phyloP scores from a whole-genome alignment of 2,888 invertebrate genomes.

The Xylocampa areola region DNA sequence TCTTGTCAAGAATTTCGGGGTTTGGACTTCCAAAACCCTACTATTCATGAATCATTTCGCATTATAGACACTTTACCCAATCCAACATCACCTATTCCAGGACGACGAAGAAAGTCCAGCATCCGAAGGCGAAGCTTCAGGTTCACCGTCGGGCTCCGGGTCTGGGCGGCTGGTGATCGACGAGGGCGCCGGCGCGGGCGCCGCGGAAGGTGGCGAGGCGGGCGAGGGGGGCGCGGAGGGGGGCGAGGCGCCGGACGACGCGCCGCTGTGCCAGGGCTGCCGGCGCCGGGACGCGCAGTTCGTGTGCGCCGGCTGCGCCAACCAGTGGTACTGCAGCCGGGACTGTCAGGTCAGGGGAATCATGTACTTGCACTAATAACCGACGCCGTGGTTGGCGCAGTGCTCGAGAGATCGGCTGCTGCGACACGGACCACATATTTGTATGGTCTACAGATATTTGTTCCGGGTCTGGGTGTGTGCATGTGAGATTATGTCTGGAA shows the following conservation, averaged over 20 bases:
- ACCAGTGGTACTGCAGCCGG: conserved; percentile 98
- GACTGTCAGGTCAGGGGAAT: conserved; percentile 97
- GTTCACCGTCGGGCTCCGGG: conserved; percentile 70
- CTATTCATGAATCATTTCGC: too few relatives aligned
- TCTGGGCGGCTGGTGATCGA: conserved; percentile 77
- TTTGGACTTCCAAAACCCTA: too few relatives aligned
- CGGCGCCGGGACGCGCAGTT: conserved; percentile 95
- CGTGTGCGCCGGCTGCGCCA: conserved; percentile 96
- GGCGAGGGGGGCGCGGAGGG: conserved; percentile 71
- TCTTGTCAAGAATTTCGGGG: too few relatives aligned
- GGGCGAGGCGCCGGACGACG: conserved; percentile 81
- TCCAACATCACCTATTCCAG: conserved; percentile 61
- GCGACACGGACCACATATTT: too few relatives aligned
- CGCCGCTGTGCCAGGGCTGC: conserved; percentile 96
- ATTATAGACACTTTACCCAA: background rate
- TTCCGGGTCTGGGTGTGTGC: too few relatives aligned
- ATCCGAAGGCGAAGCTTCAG: conserved; percentile 83
- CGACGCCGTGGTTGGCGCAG: too few relatives aligned
- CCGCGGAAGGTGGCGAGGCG: conserved; percentile 68
- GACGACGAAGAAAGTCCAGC: conserved; percentile 91
- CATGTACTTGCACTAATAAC: too few relatives aligned
- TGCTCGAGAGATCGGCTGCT: background rate
- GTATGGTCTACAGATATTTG: too few relatives aligned
- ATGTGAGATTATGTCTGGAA: too few relatives aligned
- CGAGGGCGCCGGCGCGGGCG: conserved; percentile 64